Evolutionary conservation across 2,888 invertebrate species (phyloP), one percentile per base, ranked within the genome.

Genomic region (Chrysotoxum bicinctum): DNA sequence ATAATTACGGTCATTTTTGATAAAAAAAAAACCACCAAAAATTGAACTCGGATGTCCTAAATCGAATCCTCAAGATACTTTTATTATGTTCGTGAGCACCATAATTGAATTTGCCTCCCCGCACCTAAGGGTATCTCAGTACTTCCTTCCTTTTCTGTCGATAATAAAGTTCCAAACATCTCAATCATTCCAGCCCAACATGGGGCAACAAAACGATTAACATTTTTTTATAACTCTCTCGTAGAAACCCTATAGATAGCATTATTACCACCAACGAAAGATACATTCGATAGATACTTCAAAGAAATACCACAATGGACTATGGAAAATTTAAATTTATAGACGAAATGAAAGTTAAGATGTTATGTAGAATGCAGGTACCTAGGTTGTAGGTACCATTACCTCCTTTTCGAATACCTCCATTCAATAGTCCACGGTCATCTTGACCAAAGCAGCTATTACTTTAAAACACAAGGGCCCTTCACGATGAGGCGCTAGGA

Each of bases 1-100:
- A 43, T 45, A 26, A 66, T 48, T 62, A 64, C 23, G 69, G 73
- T 54, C 62, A 70, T 74, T 45, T 62, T 84, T 37, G 32, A 35
- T 35, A 26, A 64, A 73, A 56, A 21, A 12, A 30, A 43, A 54
- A 23, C 48, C 23, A 40, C 74, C 62, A 52, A 68, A 85, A 85
- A 85, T 85, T 80, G 80, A 68, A 76, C 56, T 80, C 84, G 84
- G 84, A 85, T 85, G 80, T 80, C 80, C 80, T 66, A 72, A 85
- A 85, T 80, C 75, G 84, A 76, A 62, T 35, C 37, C 21, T 23
- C 45, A 64, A 70, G 79, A 76, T 75, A 75, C 79, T 75, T 66
- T 69, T 48, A 83, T 69, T 66, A 70, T 58, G 75, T 66, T 37
- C 30, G 45, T 64, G 30, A 19, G 12, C 45, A 26, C 43, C 19